These are phyloP conservation scores for Poeciliopsis turrubarensis DNA, from an alignment of 2,113 vertebrate genomes.

Conservation along the genomic window DNA sequence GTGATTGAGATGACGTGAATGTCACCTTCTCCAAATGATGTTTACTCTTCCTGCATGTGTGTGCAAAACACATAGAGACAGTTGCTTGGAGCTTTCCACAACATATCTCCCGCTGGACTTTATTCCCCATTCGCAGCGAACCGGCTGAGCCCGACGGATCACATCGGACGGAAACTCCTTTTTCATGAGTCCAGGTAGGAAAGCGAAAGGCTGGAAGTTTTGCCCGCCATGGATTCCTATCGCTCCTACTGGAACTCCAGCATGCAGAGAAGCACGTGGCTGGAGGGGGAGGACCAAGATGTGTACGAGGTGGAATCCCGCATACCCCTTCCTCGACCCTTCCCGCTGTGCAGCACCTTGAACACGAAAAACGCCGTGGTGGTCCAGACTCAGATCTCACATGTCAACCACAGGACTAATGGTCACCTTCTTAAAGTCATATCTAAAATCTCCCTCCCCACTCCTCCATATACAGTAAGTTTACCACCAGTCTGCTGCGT, in stretches of 20 bases:
- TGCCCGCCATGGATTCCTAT: constrained; percentile 88
- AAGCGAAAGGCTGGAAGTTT: neutral
- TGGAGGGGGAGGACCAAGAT: constrained; percentile 88
- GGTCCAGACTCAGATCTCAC: constrained; percentile 91
- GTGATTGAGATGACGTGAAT: constrained; percentile 59
- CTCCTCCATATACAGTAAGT: constrained; percentile 98
- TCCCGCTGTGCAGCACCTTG: constrained; percentile 83
- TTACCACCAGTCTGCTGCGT: constrained; percentile 5
- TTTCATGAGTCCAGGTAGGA: constrained; percentile 40
- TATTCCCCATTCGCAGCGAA: constrained; percentile 22
- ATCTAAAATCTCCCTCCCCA: constrained; percentile 95
- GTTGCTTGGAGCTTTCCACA: constrained; percentile 63
- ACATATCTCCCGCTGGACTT: constrained; percentile 50
- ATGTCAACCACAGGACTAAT: constrained; percentile 84
- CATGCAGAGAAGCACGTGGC: constrained; percentile 76
- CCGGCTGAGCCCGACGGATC: constrained; percentile 21
- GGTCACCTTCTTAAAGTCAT: constrained; percentile 92
- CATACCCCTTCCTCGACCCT: constrained; percentile 91
- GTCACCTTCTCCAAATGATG: constrained; percentile 51
- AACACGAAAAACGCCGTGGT: constrained; percentile 90
- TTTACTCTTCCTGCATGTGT: constrained; percentile 63
- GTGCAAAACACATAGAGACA: constrained; percentile 64
- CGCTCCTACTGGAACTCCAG: constrained; percentile 83
- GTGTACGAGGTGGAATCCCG: constrained; percentile 93
- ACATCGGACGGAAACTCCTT: constrained; percentile 10